A percentile compares a stretch with the other conserved stretches of the same genome.
Evolutionary conservation across 2,888 invertebrate species (phyloP).

Genomic region (Seladonia tumulorum): DNA sequence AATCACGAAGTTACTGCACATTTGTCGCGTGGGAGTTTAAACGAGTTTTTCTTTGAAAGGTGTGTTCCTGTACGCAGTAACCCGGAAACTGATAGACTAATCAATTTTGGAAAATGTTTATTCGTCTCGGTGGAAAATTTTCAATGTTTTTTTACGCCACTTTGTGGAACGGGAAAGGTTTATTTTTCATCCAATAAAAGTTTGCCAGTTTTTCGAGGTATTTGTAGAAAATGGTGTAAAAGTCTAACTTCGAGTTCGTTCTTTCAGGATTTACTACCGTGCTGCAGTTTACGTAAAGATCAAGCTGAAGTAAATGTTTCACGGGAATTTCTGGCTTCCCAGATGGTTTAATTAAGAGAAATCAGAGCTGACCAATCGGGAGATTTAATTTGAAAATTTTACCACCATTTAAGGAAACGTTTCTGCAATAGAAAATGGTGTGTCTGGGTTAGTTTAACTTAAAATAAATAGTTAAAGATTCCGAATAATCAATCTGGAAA

Average conservation of each 20-base stretch:
- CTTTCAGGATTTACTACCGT: too few species aligned
- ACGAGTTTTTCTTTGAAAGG: neutral
- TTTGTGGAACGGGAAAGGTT: neutral
- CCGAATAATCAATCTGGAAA: neutral
- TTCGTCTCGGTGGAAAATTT: neutral
- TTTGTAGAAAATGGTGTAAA: neutral
- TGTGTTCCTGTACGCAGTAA: neutral
- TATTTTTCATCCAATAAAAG: neutral
- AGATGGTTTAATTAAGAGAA: neutral
- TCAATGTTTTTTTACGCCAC: rapidly evolving
- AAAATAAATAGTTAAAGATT: too few species aligned
- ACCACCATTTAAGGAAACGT: too few species aligned
- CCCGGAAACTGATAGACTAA: neutral
- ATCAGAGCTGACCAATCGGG: too few species aligned
- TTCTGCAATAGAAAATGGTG: too few species aligned
- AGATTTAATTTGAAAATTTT: too few species aligned
- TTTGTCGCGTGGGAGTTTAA: neutral
- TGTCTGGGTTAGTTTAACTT: too few species aligned
- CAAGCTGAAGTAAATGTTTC: neutral
- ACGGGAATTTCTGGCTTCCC: neutral
- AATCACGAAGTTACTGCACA: neutral
- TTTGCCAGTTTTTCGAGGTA: neutral
- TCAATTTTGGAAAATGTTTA: neutral
- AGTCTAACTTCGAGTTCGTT: neutral
- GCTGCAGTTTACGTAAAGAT: neutral